Conservation (phyloP, 2,113 vertebrate species). For the Caracal caracal region DNA sequence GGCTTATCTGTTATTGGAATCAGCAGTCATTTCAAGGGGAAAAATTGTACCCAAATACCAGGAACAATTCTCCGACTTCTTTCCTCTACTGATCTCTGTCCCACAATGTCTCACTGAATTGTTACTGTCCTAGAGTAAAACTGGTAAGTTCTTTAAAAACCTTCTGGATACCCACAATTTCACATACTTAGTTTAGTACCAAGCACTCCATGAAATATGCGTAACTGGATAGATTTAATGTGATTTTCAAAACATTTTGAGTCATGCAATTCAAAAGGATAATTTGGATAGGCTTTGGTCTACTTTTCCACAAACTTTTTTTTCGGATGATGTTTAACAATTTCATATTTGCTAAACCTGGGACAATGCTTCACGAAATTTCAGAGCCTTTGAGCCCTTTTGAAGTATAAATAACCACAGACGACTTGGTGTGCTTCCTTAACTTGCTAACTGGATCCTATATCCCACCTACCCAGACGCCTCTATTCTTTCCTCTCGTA, state of each 20-base stretch:
- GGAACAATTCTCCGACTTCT: background rate
- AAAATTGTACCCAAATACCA: background rate
- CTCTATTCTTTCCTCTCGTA: background rate
- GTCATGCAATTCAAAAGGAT: background rate
- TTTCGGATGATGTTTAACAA: background rate
- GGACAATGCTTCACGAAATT: background rate
- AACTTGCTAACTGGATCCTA: background rate
- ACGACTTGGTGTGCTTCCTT: background rate
- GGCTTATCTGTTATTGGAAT: background rate
- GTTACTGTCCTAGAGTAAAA: background rate
- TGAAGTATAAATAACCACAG: background rate
- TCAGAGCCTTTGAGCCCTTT: background rate
- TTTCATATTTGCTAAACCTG: background rate
- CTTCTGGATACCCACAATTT: background rate
- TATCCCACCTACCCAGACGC: background rate
- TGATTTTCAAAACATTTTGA: conserved; percentile 2
- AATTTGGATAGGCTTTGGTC: background rate
- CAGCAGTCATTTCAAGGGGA: background rate
- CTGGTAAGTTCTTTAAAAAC: background rate
- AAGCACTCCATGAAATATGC: background rate
- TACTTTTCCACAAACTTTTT: background rate
- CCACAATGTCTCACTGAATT: background rate
- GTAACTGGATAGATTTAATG: background rate
- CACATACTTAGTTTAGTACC: background rate
- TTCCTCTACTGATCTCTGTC: background rate